phyloP scores from a whole-genome alignment of 2,797 vertebrate genomes.

The Manis crassicaudata region DNA sequence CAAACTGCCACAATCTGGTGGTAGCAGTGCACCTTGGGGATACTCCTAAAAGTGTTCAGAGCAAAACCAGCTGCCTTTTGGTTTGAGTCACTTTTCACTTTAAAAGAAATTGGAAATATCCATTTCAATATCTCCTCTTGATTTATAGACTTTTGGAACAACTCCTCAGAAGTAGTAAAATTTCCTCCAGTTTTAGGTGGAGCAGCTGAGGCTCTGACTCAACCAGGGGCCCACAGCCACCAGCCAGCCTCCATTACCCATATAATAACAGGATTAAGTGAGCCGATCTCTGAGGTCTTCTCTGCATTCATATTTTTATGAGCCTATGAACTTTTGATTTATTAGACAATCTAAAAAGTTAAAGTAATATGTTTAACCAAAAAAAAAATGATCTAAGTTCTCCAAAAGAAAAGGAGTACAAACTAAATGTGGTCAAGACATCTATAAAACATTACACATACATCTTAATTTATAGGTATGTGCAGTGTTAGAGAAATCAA shows the following conservation, averaged over 20 bases:
- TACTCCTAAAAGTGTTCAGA: neutral
- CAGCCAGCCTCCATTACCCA: neutral
- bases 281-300: neutral
- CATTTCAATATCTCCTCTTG: neutral
- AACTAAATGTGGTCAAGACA: neutral
- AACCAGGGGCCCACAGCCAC: neutral
- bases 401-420: neutral
- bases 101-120: neutral
- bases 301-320: slow-evolving; percentile 3
- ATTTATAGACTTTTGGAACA: neutral
- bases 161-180: neutral
- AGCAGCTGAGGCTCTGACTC: neutral
- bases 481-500: neutral
- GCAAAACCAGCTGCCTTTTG: neutral
- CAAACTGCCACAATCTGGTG: neutral
- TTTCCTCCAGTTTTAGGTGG: neutral
- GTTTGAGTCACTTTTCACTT: neutral
- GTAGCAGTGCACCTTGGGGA: neutral
- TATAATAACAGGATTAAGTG: neutral
- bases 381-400: neutral
- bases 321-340: slow-evolving; percentile 25
- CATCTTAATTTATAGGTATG: neutral
- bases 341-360: slow-evolving; percentile 42
- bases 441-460: neutral
- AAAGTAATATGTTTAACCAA: neutral